Base-by-base conservation (phyloP, 2,888 invertebrate species). In the Fragum fragum region DNA sequence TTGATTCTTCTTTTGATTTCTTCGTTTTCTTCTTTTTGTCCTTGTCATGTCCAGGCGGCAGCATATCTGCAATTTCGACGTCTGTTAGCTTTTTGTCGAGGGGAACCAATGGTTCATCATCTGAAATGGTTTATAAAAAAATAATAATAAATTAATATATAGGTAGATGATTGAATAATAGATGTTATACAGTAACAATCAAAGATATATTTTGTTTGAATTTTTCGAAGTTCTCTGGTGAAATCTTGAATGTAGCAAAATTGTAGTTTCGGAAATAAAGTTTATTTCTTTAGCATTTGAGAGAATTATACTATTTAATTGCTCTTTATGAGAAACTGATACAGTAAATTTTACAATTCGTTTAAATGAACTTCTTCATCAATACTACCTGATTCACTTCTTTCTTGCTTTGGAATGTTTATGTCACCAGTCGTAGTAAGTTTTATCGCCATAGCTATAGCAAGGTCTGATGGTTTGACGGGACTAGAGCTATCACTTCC, bases 381-480 rank as follows among this genome's bases (percentile, higher is more conserved):
- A n/a, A n/a, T n/a, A n/a, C n/a, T 39, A 66, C 66, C 66, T 66
- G 66, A 66, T 36, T 66, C 66, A 23, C 42, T 23, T 23, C 66
- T 66, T 18, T 66, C 36, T 23, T 42, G 42, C 18, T 66, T 66
- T 42, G 66, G 66, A n/a, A 42, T 14, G 26, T 66, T 66, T 6
- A 66, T 42, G 36, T 66, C 66, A 26, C 42, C 42, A 6, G 42
- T 42, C 23, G 66, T 7, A 2, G 42, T 9, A 5, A 66, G 26
- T 42, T 66, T 66, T 1, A 39, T 23, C 9, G 26, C 42, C 21
- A 66, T 42, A 23, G 66, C 66, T 6, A 23, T 23, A 21, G 36
- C 42, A 21, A 66, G 66, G 1, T 66, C 66, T 6, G 66, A 66
- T 1, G 66, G 66, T 9, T 29, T 32, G 11, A 1, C 11, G 2